Evolutionary conservation across 2,113 vertebrate genomes (phyloP), one percentile per base, ranked within the genome.

Genomic region (Petaurus breviceps): DNA sequence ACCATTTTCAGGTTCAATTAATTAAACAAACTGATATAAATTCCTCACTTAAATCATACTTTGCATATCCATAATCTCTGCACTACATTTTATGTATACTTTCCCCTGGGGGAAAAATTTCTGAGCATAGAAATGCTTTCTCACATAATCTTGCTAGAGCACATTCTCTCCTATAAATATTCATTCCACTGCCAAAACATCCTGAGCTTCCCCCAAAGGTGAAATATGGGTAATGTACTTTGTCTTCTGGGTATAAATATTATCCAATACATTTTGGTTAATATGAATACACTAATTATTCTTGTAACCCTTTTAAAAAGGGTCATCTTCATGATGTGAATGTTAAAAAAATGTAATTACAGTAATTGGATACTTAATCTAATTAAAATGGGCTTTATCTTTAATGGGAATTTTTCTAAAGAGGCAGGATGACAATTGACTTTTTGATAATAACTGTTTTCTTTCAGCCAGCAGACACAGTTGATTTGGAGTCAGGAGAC

Each of bases 331-430:
- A 98, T 99, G 99, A 99, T 99, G 98, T 98, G 99, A 99, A 98
- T 99, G 99, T 99, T 98, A 95, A 0, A 97, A 97, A 99, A 99
- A 98, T 99, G 98, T 99, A 99, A 99, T 99, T 99, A 99, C 99
- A 98, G 99, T 99, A 99, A 99, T 99, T 99, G 99, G 99, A 99
- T 98, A 99, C 98, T 99, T 99, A 99, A 99, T 99, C 99, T 99
- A 99, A 99, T 99, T 99, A 99, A 99, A 99, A 99, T 98, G 98
- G 95, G 98, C 98, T 99, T 99, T 99, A 99, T 99, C 99, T 99
- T 99, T 99, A 99, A 99, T 99, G 98, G 98, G 97, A 99, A 98
- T 98, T 98, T 99, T 99, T 99, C 98, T 99, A 98, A 99, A 99
- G 98, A 98, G 98, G 97, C 97, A 96, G 98, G 98, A 98, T 98